A percentile compares a stretch with the other conserved stretches of the same genome.
phyloP scores from a whole-genome alignment of 2,797 vertebrate species.

The Nannoperca australis region DNA sequence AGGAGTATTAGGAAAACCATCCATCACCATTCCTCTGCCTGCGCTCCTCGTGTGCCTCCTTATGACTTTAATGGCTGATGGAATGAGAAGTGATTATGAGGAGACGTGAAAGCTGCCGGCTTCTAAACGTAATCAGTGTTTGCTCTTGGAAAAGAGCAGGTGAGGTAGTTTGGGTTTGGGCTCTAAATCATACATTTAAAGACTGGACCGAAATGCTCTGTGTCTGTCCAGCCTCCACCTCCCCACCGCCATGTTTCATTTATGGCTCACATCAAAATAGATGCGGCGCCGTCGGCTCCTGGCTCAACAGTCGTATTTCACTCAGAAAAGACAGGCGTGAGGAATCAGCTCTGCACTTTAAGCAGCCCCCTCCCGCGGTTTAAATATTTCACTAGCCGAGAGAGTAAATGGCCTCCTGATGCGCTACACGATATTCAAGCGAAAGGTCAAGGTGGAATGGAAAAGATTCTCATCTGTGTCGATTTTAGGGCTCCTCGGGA shows the following conservation, averaged over 20 bases:
- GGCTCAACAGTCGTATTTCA: conserved; percentile 50
- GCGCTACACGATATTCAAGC: conserved; percentile 66
- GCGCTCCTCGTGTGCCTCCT: conserved; percentile 1
- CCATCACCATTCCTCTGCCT: conserved; percentile 32
- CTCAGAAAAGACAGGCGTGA: conserved; percentile 32
- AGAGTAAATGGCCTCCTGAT: conserved; percentile 78
- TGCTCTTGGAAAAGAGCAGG: conserved; percentile 23
- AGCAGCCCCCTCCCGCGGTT: conserved; percentile 59
- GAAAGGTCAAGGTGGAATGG: conserved; percentile 81
- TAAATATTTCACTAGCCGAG: conserved; percentile 84
- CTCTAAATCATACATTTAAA: conserved; percentile 42
- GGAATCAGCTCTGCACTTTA: conserved; percentile 53
- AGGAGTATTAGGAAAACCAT: conserved; percentile 54
- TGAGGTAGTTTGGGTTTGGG: conserved; percentile 24
- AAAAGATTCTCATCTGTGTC: conserved; percentile 75
- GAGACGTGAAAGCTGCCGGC: conserved; percentile 28
- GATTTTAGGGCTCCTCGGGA: conserved; percentile 68
- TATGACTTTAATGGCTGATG: conserved; percentile 40
- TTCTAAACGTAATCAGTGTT: conserved; percentile 27
- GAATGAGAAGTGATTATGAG: conserved; percentile 37
- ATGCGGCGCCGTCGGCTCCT: conserved; percentile 15
- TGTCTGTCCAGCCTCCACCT: conserved; percentile 42
- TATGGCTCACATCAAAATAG: conserved; percentile 62
- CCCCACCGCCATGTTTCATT: conserved; percentile 66
- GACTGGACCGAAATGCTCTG: conserved; percentile 43